Base-by-base conservation (phyloP, 2,797 vertebrate species). In the Gymnoscopelus microlampas region DNA sequence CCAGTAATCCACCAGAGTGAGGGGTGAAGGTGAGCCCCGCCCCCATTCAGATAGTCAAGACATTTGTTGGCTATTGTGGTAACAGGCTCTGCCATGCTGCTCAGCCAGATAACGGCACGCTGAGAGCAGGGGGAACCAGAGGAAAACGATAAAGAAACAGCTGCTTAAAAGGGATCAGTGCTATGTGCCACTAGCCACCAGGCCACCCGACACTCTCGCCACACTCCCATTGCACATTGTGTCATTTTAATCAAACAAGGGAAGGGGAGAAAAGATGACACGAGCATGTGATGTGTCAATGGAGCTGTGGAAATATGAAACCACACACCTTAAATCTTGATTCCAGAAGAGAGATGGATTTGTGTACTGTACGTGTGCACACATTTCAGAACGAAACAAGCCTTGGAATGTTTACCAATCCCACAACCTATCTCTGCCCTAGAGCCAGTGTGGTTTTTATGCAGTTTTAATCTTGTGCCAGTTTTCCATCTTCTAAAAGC, bases 81-180 rank as follows among this genome's bases (percentile, higher is more conserved):
- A 49, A 29, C 51, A 29, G 23, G 48, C 60, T 26, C n/a, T 12
- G 50, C 32, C 57, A 74, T 23, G 49, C 50, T 79, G 78, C 54
- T 68, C 49, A 15, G 4, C 60, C 57, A 76, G 74, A 81, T 74
- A 79, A 77, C 64, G 63, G 44, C 32, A 60, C 58, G 62, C 49
- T 62, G 55, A 61, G 68, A 76, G 61, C 51, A 70, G 83, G 60
- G 74, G 56, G 44, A 79, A 79, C 66, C 63, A 24, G 15, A 54
- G 53, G 57, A 56, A 53, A 48, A 66, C 39, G 79, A 85, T 80
- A 79, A 77, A 79, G 53, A 77, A 76, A 71, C 62, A 71, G 63
- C 63, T 74, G 68, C 67, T 76, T 74, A 26, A 47, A 61, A 60
- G 39, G 49, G 13, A 32, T 59, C 2, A 0, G 67, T 61, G 63